A percentile compares a stretch with the other conserved stretches of the same genome.
phyloP scores from a whole-genome alignment of 2,113 vertebrate species.

The Chaetodon trifascialis region DNA sequence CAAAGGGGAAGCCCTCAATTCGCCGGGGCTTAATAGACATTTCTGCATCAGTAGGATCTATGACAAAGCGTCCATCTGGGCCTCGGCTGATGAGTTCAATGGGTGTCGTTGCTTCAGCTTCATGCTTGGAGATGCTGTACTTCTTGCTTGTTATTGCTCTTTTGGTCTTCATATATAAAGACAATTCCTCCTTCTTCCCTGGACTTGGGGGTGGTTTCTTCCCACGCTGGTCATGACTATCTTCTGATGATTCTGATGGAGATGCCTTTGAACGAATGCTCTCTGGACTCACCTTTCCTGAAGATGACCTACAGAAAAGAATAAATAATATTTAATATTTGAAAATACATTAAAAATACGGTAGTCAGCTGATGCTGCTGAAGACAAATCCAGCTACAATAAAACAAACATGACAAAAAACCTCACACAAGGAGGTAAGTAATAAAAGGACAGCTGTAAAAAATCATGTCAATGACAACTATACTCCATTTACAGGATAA shows the following conservation, averaged over 20 bases:
- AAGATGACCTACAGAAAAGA: conserved; percentile 88
- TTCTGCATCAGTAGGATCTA: conserved; percentile 90
- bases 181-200: conserved; percentile 94
- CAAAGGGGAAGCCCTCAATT: conserved; percentile 98
- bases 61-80: conserved; percentile 96
- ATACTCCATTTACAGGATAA: neutral
- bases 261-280: conserved; percentile 92
- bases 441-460: neutral
- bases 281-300: conserved; percentile 97
- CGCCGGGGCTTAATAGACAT: conserved; percentile 90
- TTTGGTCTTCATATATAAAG: conserved; percentile 98
- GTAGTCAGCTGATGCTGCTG: neutral
- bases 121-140: conserved; percentile 93
- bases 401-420: neutral
- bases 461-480: neutral
- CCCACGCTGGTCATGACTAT: conserved; percentile 89
- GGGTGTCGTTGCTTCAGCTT: conserved; percentile 93
- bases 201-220: conserved; percentile 91
- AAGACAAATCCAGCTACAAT: conserved; percentile 9
- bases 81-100: conserved; percentile 98
- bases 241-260: conserved; percentile 95
- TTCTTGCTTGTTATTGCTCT: conserved; percentile 98
- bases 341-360: neutral
- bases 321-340: conserved; percentile 27
- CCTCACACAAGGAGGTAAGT: neutral